Conservation (phyloP, 2,113 vertebrate species). For the Aspidoscelis tigris region DNA sequence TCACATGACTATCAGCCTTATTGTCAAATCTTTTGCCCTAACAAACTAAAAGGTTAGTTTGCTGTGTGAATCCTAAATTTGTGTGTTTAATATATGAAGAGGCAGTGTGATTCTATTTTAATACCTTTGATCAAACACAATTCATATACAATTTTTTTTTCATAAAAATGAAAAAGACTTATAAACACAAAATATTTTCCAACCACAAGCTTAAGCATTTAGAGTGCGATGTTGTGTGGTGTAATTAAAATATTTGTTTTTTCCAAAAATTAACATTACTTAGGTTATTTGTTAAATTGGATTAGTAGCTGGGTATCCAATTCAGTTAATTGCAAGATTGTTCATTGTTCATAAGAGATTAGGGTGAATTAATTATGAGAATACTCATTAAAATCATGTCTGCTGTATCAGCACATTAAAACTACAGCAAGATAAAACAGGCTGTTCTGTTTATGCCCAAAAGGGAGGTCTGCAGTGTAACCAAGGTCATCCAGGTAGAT, state of each 20-base stretch:
- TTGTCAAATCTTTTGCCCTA: too few relatives aligned
- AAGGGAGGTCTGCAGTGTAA: neutral
- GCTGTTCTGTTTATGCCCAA: neutral
- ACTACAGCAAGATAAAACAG: neutral
- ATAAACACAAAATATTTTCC: conserved; percentile 13
- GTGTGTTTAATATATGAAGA: too few relatives aligned
- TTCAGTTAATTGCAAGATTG: conserved; percentile 61
- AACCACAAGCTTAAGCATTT: neutral
- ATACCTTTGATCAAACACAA: too few relatives aligned
- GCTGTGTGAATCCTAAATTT: too few relatives aligned
- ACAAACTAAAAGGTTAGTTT: too few relatives aligned
- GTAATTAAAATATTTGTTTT: conserved; percentile 41
- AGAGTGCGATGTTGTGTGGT: neutral
- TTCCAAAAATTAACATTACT: conserved; percentile 40
- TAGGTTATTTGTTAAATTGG: conserved; percentile 38
- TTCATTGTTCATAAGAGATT: conserved; percentile 48
- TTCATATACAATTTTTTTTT: too few relatives aligned
- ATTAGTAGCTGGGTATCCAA: conserved; percentile 57
- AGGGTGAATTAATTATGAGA: conserved; percentile 49
- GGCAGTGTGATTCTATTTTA: too few relatives aligned
- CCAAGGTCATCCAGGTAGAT: conserved; percentile 1
- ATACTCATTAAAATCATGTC: conserved; percentile 42
- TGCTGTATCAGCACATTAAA: conserved; percentile 41
- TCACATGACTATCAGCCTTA: too few relatives aligned
- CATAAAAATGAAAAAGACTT: neutral